Percentiles rank a stretch among this genome's conserved stretches.
Conservation (phyloP, 1,140 invertebrate species). For the Lordiphosa clarofinis region DNA sequence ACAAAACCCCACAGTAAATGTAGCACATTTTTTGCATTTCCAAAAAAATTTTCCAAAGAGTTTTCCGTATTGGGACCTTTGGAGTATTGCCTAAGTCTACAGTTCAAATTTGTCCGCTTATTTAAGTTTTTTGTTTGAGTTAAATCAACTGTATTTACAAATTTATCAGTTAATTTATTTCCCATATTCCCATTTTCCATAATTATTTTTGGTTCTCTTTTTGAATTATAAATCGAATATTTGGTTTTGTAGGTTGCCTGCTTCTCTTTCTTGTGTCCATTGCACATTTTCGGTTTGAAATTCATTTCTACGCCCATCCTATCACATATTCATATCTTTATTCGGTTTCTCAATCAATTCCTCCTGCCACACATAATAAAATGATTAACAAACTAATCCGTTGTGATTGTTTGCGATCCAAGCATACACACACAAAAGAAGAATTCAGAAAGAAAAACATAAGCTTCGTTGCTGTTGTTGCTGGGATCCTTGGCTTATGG, state of each 20-base stretch:
- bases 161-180: too few species aligned
- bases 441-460: constrained; percentile 26
- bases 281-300: constrained; percentile 3
- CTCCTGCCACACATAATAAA: constrained; percentile 55
- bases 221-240: too few species aligned
- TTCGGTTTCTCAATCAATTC: constrained; percentile 19
- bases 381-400: constrained; percentile 75
- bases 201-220: too few species aligned
- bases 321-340: constrained; percentile 17
- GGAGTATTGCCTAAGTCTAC: too few species aligned
- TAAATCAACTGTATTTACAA: too few species aligned
- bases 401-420: constrained; percentile 58
- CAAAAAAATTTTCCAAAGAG: too few species aligned
- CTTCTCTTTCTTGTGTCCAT: constrained; percentile 16
- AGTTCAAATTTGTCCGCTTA: too few species aligned
- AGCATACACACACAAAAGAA: constrained; percentile 16
- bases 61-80: too few species aligned
- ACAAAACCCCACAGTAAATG: too few species aligned
- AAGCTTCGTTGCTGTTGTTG: constrained; percentile 9
- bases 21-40: too few species aligned
- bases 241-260: not conserved
- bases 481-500: constrained; percentile 31
- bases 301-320: not conserved
- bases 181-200: too few species aligned
- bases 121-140: too few species aligned